phyloP scores from a whole-genome alignment of 1,140 invertebrate genomes.

The Pseudachorutes palmiensis region DNA sequence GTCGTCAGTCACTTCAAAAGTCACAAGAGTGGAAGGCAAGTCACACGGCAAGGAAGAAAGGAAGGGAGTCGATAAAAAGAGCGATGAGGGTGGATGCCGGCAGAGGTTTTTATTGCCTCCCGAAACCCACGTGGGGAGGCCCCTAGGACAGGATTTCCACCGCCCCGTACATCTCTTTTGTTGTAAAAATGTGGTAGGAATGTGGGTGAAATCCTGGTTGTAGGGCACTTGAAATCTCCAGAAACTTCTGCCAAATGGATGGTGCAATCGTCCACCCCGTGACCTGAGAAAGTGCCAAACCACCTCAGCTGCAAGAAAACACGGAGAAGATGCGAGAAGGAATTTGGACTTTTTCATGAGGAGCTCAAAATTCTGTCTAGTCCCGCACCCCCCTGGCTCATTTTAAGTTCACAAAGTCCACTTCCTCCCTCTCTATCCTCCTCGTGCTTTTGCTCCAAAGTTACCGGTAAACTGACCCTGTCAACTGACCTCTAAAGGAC shows the following conservation, averaged over 20 bases:
- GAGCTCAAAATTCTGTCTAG: not conserved
- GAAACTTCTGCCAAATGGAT: slow-evolving; percentile 10
- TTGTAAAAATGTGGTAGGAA: not conserved
- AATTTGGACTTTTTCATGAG: not conserved
- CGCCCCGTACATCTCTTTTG: not conserved
- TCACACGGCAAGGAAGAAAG: not conserved
- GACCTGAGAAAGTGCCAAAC: no score
- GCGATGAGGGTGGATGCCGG: not conserved
- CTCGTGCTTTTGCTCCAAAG: no score
- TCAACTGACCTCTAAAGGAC: no score
- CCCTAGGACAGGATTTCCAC: not conserved
- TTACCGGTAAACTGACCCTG: no score
- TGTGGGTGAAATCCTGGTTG: not conserved
- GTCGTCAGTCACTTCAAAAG: not conserved
- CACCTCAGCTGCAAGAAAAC: no score
- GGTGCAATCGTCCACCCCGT: not conserved
- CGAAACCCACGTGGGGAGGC: not conserved
- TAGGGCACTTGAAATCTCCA: not conserved
- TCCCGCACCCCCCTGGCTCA: not conserved
- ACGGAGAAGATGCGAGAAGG: no score
- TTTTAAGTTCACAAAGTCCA: not conserved
- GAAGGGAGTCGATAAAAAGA: not conserved
- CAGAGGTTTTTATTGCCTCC: no score
- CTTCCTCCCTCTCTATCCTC: no score
- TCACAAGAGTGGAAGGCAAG: not conserved